Conservation (phyloP, 1,140 invertebrate genomes). For the Drosophila kikkawai region DNA sequence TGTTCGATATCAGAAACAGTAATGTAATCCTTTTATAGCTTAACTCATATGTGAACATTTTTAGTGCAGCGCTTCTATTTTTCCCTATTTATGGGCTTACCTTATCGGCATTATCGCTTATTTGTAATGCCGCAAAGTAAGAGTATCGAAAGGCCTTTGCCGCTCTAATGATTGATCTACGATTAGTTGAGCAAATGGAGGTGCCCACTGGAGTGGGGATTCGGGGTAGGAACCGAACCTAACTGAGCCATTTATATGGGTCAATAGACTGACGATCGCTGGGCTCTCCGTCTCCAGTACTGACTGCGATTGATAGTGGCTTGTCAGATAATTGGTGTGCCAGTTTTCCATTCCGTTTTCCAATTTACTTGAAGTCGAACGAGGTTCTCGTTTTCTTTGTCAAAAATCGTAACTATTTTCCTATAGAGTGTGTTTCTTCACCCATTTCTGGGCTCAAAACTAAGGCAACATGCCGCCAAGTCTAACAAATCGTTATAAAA, state of each 20-base stretch:
- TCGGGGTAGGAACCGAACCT: conserved; percentile 9
- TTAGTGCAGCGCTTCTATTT: neutral
- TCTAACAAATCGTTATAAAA: conserved; percentile 63
- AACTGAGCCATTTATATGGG: conserved; percentile 44
- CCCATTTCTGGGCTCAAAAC: neutral
- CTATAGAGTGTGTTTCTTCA: neutral
- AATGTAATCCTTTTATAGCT: conserved; percentile 7
- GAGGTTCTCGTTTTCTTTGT: neutral
- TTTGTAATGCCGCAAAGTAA: conserved; percentile 31
- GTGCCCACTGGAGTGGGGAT: conserved; percentile 7
- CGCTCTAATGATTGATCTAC: conserved; percentile 53
- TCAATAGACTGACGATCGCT: conserved; percentile 53
- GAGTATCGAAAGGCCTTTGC: conserved; percentile 41
- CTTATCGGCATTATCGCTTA: conserved; percentile 19
- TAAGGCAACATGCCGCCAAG: conserved; percentile 25
- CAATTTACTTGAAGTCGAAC: conserved; percentile 21
- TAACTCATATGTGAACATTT: conserved; percentile 10
- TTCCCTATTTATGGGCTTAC: conserved; percentile 20
- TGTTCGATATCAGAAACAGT: conserved; percentile 3
- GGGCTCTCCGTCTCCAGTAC: neutral
- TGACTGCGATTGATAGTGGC: conserved; percentile 51
- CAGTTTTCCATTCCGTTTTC: conserved; percentile 23
- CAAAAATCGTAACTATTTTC: conserved; percentile 36
- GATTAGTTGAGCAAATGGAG: conserved; percentile 48
- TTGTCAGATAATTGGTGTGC: conserved; percentile 52